Conservation (phyloP, 2,888 invertebrate genomes). For the Endotricha flammealis region DNA sequence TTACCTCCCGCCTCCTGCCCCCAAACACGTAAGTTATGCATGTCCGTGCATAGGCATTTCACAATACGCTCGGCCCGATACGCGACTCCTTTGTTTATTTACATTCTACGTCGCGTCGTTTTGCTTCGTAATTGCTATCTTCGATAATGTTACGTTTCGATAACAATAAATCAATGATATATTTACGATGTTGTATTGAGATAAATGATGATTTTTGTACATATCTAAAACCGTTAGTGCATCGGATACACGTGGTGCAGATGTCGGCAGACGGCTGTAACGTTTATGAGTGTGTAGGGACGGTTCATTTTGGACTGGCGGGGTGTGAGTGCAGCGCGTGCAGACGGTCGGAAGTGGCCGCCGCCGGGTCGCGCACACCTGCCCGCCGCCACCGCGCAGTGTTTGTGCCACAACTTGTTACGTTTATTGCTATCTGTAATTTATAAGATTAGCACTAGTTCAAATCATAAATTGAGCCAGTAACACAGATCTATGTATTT, state of each 20-base stretch:
- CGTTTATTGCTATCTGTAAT: constrained; percentile 12
- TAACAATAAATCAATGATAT: constrained; percentile 7
- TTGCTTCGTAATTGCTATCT: constrained; percentile 18
- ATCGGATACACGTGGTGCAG: constrained; percentile 39
- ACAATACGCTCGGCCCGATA: constrained; percentile 49
- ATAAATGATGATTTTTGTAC: constrained; percentile 38
- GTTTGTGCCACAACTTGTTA: constrained; percentile 30
- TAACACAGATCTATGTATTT: no score
- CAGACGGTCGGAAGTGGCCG: constrained; percentile 43
- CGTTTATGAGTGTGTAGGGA: constrained; percentile 23
- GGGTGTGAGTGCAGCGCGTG: constrained; percentile 34
- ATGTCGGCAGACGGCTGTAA: constrained; percentile 21
- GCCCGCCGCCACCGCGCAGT: constrained; percentile 44
- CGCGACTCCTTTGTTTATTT: constrained; percentile 55
- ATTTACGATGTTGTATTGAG: background rate
- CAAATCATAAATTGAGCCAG: no score
- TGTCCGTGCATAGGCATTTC: constrained; percentile 50
- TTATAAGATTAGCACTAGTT: constrained; percentile 5
- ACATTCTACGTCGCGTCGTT: constrained; percentile 34
- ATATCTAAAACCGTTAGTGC: constrained; percentile 47
- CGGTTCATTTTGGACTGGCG: constrained; percentile 18
- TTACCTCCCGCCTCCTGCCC: constrained; percentile 48
- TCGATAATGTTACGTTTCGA: constrained; percentile 11
- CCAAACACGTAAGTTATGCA: constrained; percentile 69
- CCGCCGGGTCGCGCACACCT: constrained; percentile 50